Percentiles rank a stretch among this genome's conserved stretches.
These are phyloP conservation scores for Ditylenchus dipsaci DNA, from an alignment of 1,140 invertebrate species.

Conservation along the genomic window DNA sequence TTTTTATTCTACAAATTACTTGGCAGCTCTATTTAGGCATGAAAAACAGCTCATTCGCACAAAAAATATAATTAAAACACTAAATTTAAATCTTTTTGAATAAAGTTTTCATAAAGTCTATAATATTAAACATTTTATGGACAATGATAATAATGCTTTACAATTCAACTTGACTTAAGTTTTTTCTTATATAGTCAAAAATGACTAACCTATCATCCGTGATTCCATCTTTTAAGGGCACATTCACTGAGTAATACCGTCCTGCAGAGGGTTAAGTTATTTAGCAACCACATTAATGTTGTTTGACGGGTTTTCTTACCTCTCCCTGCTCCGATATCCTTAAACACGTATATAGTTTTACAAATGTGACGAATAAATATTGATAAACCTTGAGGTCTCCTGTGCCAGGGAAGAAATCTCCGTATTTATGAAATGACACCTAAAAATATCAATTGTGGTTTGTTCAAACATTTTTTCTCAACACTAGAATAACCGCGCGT, in stretches of 20 bases:
- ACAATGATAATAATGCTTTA: no score
- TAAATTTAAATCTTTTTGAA: no score
- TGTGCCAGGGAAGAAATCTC: conserved; percentile 85
- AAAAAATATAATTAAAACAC: no score
- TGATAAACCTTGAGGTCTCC: conserved; percentile 70
- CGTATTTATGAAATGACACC: conserved; percentile 81
- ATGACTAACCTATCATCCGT: conserved; percentile 59
- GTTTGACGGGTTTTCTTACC: conserved; percentile 54
- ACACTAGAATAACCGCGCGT: no score
- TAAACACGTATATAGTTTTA: conserved; percentile 65
- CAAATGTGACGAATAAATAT: background rate
- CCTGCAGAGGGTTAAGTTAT: background rate
- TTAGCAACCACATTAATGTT: background rate
- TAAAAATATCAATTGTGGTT: background rate
- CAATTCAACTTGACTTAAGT: no score
- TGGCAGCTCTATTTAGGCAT: no score
- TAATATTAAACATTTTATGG: no score
- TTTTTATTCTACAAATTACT: no score
- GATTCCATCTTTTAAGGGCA: conserved; percentile 64
- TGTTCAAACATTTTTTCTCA: no score
- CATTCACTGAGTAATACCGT: conserved; percentile 63
- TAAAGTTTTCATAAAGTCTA: no score
- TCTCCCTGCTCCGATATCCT: conserved; percentile 64
- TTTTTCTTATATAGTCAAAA: no score
- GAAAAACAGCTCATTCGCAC: no score